Evolutionary conservation across 1,140 invertebrate genomes (phyloP), one percentile per base, ranked within the genome.

Genomic region (Coenobita brevimanus): DNA sequence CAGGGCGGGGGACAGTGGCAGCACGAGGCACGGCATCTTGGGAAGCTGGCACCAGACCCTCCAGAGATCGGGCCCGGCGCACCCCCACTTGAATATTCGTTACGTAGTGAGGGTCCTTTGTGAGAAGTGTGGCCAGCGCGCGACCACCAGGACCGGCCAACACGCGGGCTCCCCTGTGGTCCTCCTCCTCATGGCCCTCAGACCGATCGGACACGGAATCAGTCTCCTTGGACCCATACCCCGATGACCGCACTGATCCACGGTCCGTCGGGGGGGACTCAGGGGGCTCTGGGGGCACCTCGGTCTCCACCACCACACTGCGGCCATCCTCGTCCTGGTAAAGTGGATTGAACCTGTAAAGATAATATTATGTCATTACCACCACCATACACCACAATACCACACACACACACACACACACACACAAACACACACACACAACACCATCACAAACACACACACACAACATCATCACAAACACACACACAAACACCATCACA

Each of bases 191-290:
- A 8, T 80, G 84, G 57, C 21, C 75, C 6, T 86, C 83, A 50
- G 89, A 89, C 21, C 54, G 60, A 33, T 89, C 81, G 21, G 89
- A 89, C 1, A 73, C 82, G 1, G 89, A 89, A 41, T 89, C 89
- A 0, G 83, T 86, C 64, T 89, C 89, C 54, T 89, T 89, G 13
- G 89, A 89, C 1, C 89, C 89, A 64, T 89, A 89, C 13, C 89
- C 89, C 6, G 89, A 89, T 0, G 89, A 89, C 38, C 89, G 81
- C 0, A 89, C 76, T 2, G 89, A 89, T 3, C 84, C 79, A 41
- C 79, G 71, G 33, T 89, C 89, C 27, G 82, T 86, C 8, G 82
- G 82, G 17, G 89, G 89, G 86, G 82, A 86, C 24, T 89, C 89
- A 0, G 75, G 82, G 2, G 36, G 41, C 30, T 82, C 67, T 13